Evolutionary conservation across 2,888 invertebrate genomes (phyloP), one percentile per base, ranked within the genome.

Genomic region (Alentia gelatinosa): DNA sequence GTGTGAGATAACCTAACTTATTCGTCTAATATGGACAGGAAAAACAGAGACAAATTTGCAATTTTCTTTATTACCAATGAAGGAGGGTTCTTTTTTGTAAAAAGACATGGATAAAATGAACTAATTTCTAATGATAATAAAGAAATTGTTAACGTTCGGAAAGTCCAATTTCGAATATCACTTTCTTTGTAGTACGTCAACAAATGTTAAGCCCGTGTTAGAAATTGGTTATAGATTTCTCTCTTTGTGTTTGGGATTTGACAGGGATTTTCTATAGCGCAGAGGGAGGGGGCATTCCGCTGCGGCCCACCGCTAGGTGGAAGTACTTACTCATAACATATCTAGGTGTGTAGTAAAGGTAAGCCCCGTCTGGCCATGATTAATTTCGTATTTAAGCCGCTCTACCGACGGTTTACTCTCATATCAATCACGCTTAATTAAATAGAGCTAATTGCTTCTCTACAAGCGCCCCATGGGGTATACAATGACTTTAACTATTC

Each of bases 231-330:
- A 56, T 56, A n/a, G 56, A 19, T 56, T 56, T 56, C 56, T 56
- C 56, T 56, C 56, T 56, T 56, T 56, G 56, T 56, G 56, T 56
- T 56, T 56, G 56, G n/a, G 56, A 56, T 56, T 56, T 56, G 56
- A n/a, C n/a, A n/a, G 56, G 56, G 56, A 56, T 56, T 56, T 56
- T n/a, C 56, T 56, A 4, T 56, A 56, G 56, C 19, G 56, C 56
- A 56, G 19, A n/a, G 56, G 56, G 56, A n/a, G 56, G 56, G 5
- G 56, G 56, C 23, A n/a, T 56, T n/a, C 56, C 19, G 56, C 56
- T 56, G 56, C n/a, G 56, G 3, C n/a, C 3, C n/a, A 56, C 56
- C 56, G 5, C n/a, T 56, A 56, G 56, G 56, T 56, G 56, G 56
- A n/a, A 56, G 9, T 56, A 19, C 56, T 5, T 56, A 56, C 56